These are phyloP conservation scores for Acropternis orthonyx DNA, from an alignment of 2,797 vertebrate species.

Conservation along the genomic window DNA sequence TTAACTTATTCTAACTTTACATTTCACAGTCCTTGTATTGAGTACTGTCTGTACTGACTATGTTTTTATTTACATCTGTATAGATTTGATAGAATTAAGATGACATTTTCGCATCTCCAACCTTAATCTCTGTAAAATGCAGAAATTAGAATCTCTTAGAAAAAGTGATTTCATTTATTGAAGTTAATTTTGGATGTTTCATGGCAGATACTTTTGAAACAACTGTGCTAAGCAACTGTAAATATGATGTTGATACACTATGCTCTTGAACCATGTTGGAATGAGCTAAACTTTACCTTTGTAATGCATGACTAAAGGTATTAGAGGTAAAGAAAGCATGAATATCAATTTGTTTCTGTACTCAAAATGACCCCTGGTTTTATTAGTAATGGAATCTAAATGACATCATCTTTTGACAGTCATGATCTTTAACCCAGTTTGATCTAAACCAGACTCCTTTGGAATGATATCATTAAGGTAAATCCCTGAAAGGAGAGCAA, in stretches of 20 bases:
- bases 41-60: not conserved
- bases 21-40: not conserved
- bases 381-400: slow-evolving; percentile 75
- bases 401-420: slow-evolving; percentile 80
- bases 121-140: not conserved
- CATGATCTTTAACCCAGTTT: slow-evolving; percentile 81
- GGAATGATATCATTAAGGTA: slow-evolving; percentile 80
- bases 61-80: not conserved
- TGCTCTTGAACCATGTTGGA: not conserved
- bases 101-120: not conserved
- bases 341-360: slow-evolving; percentile 69
- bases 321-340: slow-evolving; percentile 67
- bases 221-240: not conserved
- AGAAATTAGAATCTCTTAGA: not conserved
- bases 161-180: not conserved
- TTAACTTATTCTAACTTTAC: not conserved
- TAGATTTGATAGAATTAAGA: not conserved
- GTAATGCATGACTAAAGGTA: slow-evolving; percentile 30
- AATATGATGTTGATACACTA: not conserved
- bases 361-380: slow-evolving; percentile 74
- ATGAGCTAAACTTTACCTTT: not conserved
- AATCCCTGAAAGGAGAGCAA: slow-evolving; percentile 74
- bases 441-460: slow-evolving; percentile 82
- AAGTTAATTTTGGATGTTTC: not conserved
- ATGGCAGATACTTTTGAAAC: not conserved